phyloP scores from a whole-genome alignment of 2,888 invertebrate species.

The Dynastes grantii region DNA sequence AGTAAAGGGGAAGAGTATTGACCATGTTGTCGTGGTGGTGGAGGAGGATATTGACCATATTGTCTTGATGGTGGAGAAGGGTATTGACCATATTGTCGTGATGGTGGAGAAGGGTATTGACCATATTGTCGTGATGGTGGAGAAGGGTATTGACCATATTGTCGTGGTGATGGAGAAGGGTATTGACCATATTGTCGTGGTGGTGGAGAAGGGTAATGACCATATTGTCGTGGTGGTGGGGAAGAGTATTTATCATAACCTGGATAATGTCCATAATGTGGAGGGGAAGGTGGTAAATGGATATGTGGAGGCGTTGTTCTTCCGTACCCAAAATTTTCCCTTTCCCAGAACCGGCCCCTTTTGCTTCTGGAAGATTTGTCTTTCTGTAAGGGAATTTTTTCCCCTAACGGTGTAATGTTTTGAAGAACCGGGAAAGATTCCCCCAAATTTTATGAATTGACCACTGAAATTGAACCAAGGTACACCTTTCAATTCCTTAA shows the following conservation, averaged over 20 bases:
- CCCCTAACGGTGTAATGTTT: neutral
- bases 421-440: constrained; percentile 3
- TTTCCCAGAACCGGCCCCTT: neutral
- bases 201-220: neutral
- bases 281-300: neutral
- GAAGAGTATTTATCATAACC: neutral
- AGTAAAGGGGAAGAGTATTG: neutral
- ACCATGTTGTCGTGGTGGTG: no score
- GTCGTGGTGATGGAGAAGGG: neutral
- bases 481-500: neutral
- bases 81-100: no score
- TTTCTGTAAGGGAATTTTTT: neutral
- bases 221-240: neutral
- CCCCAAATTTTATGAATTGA: neutral
- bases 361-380: neutral
- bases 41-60: no score
- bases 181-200: neutral
- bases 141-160: no score
- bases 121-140: no score
- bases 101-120: no score
- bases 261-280: neutral
- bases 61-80: no score
- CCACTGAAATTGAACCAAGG: no score
- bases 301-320: no score
- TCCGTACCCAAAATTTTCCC: neutral